A percentile compares a stretch with the other conserved stretches of the same genome.
Conservation (phyloP, 2,888 invertebrate species). For the Leptinotarsa tumamoca region DNA sequence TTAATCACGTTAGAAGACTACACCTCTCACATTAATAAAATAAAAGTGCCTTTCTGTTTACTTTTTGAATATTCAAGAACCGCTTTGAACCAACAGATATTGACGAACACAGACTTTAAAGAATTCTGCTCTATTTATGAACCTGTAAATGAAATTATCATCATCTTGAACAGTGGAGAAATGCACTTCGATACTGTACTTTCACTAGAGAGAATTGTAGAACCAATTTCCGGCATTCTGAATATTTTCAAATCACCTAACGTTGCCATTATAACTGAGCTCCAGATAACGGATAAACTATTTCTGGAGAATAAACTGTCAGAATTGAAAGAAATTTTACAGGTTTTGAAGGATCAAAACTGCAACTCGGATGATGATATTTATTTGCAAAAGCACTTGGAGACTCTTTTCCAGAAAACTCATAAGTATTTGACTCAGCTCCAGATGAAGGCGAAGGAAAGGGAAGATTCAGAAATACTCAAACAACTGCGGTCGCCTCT, state of each 20-base stretch:
- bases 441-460: slow-evolving; percentile 24
- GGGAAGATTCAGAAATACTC: slow-evolving; percentile 34
- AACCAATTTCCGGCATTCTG: slow-evolving; percentile 34
- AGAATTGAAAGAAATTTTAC: not conserved
- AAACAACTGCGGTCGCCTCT: slow-evolving; percentile 45
- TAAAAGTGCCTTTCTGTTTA: slow-evolving; percentile 40
- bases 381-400: slow-evolving; percentile 21
- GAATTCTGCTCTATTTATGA: slow-evolving; percentile 41
- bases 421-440: slow-evolving; percentile 5
- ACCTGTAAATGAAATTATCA: slow-evolving; percentile 40
- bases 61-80: slow-evolving; percentile 41
- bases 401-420: slow-evolving; percentile 5
- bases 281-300: not conserved
- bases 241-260: slow-evolving; percentile 8
- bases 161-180: slow-evolving; percentile 41
- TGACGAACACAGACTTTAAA: slow-evolving; percentile 26
- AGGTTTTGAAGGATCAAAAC: not conserved
- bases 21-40: slow-evolving; percentile 3
- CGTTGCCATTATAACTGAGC: not conserved
- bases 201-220: slow-evolving; percentile 34
- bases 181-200: slow-evolving; percentile 29
- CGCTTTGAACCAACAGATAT: slow-evolving; percentile 23
- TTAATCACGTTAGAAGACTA: slow-evolving; percentile 15
- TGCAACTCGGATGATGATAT: not conserved
- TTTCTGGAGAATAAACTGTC: slow-evolving; percentile 23